Conservation (phyloP, 1,140 invertebrate genomes). For the Danaus melanippus region DNA sequence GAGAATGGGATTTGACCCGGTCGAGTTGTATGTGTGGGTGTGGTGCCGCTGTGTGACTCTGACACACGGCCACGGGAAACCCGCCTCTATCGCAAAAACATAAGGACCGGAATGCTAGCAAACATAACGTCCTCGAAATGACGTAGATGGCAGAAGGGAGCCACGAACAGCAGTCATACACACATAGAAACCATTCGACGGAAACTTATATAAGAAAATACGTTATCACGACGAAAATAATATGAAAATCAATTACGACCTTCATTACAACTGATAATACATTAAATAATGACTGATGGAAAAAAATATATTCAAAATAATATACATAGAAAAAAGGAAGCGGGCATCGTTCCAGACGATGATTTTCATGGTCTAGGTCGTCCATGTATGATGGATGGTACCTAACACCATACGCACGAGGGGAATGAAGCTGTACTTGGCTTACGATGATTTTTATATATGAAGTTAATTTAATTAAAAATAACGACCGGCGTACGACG, state of each 20-base stretch:
- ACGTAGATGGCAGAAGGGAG: too few relatives aligned
- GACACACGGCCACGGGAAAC: constrained; percentile 12
- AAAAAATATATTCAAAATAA: not conserved
- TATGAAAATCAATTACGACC: too few relatives aligned
- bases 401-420: not conserved
- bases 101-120: constrained; percentile 9
- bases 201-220: too few relatives aligned
- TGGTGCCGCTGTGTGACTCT: constrained; percentile 19
- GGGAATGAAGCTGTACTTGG: not conserved
- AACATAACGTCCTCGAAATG: not conserved
- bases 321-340: constrained; percentile 1
- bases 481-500: too few relatives aligned
- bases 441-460: too few relatives aligned
- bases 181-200: too few relatives aligned
- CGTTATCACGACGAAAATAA: too few relatives aligned
- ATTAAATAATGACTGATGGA: too few relatives aligned
- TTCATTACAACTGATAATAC: too few relatives aligned
- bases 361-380: constrained; percentile 24
- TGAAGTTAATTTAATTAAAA: too few relatives aligned
- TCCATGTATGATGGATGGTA: constrained; percentile 14
- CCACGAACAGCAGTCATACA: too few relatives aligned
- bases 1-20: constrained; percentile 56
- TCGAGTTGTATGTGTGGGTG: constrained; percentile 42
- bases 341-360: constrained; percentile 19
- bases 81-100: constrained; percentile 9